Evolutionary conservation across 1,140 invertebrate genomes (phyloP).

Genomic region (Gryon sp.): DNA sequence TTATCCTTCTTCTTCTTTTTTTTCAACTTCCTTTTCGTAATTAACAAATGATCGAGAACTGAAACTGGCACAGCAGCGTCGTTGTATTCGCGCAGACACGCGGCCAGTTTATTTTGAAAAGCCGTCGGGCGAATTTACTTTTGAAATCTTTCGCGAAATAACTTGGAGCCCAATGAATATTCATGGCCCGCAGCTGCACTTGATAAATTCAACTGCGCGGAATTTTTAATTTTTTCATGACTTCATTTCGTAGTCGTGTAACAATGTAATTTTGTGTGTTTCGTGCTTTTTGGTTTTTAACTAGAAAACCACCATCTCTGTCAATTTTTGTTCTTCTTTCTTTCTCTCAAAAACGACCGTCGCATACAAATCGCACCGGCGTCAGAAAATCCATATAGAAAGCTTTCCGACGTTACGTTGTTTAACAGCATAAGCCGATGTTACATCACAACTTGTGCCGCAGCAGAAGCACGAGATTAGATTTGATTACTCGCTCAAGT

Average conservation of each 20-base stretch:
- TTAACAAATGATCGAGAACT: no score
- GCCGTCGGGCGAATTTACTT: constrained; percentile 42
- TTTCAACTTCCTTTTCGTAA: no score
- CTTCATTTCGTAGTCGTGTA: constrained; percentile 54
- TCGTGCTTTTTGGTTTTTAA: constrained; percentile 61
- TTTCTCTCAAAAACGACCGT: constrained; percentile 42
- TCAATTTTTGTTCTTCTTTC: no score
- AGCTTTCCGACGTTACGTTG: constrained; percentile 1
- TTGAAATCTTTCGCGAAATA: constrained; percentile 54
- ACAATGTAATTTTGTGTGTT: constrained; percentile 61
- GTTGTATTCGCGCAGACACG: constrained; percentile 8
- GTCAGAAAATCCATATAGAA: constrained; percentile 59
- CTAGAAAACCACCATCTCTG: constrained; percentile 40
- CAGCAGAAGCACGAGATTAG: constrained; percentile 66
- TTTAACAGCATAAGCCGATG: constrained; percentile 62
- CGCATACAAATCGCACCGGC: constrained; percentile 62
- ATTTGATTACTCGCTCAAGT: constrained; percentile 72
- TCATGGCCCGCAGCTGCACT: constrained; percentile 46
- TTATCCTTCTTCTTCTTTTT: no score
- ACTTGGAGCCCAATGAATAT: constrained; percentile 53
- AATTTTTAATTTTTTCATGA: constrained; percentile 65
- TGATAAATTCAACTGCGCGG: constrained; percentile 59
- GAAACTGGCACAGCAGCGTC: no score
- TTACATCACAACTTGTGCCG: constrained; percentile 67
- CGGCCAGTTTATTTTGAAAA: constrained; percentile 55